Evolutionary conservation across 2,888 invertebrate species (phyloP), one percentile per base, ranked within the genome.

Genomic region (Dryobota labecula): DNA sequence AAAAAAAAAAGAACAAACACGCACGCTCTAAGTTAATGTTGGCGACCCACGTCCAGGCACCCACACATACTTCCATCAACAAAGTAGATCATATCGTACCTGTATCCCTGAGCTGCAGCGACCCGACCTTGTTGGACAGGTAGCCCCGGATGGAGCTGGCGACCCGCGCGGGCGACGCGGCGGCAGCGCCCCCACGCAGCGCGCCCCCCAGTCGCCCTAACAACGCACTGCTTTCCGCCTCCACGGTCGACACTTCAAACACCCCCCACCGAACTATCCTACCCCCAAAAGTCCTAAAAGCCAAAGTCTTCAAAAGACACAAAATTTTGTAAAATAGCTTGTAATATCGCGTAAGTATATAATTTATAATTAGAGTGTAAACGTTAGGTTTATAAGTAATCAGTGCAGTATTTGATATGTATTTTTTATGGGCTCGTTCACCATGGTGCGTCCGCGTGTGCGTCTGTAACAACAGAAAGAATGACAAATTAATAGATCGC

Each of bases 81-180:
- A 30, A 41, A 20, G 6, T 4, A 1, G 30, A 30, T 13, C 20
- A 27, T 24, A 24, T 20, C 97, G 96, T 88, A 98, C 98, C 98
- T 97, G 97, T 97, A 90, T 98, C 97, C 90, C 97, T 96, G 65
- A 97, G 96, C 94, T 97, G 96, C 92, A 97, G 96, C 91, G 97
- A 96, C 93, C 97, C 96, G 93, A 97, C 96, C 90, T 97, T 97
- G 94, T 96, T 97, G 90, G 97, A 96, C 87, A 98, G 96, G 96
- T 97, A 97, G 89, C 97, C 97, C 91, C 97, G 96, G 94, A 98
- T 97, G 94, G 97, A 97, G 95, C 96, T 97, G 92, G 98, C 97
- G 90, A 97, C 97, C 88, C 97, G 96, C 92, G 97, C 96, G 87
- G 97, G 97, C 91, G 97, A 97, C 93, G 97, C 97, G 91, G 97